Conservation (phyloP, 2,113 vertebrate species). For the Bothrops jararaca region DNA sequence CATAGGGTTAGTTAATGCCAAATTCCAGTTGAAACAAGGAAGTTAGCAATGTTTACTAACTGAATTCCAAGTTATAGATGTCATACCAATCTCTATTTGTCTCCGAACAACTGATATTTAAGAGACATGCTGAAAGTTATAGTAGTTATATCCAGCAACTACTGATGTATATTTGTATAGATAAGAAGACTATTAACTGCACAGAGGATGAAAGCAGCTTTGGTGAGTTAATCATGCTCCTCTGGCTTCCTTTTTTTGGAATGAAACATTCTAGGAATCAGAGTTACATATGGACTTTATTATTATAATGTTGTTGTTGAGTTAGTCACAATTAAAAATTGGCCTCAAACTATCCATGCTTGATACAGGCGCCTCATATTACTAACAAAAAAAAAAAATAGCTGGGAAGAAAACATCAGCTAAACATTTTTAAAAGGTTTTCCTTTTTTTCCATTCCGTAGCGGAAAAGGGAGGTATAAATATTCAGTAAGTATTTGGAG, state of each 20-base stretch:
- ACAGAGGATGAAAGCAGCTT: background rate
- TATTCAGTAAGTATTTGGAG: background rate
- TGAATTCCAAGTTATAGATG: background rate
- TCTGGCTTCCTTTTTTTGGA: background rate
- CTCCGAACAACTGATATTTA: background rate
- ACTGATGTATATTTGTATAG: background rate
- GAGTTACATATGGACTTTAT: background rate
- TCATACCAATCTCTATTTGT: background rate
- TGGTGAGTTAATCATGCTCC: background rate
- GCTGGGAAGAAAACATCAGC: background rate
- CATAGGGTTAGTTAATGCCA: background rate
- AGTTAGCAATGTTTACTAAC: background rate
- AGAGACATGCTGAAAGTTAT: background rate
- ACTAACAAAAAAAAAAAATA: background rate
- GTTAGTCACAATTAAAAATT: background rate
- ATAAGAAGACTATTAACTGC: background rate
- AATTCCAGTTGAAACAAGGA: background rate
- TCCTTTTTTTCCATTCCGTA: background rate
- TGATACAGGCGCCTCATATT: background rate
- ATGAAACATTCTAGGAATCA: background rate
- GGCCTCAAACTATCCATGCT: background rate
- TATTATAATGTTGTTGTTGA: background rate
- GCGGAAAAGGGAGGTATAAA: background rate
- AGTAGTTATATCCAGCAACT: background rate
- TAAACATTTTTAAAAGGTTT: background rate